Evolutionary conservation across 2,113 vertebrate species (phyloP), one percentile per base, ranked within the genome.

Genomic region (Grammomys dolichurus): DNA sequence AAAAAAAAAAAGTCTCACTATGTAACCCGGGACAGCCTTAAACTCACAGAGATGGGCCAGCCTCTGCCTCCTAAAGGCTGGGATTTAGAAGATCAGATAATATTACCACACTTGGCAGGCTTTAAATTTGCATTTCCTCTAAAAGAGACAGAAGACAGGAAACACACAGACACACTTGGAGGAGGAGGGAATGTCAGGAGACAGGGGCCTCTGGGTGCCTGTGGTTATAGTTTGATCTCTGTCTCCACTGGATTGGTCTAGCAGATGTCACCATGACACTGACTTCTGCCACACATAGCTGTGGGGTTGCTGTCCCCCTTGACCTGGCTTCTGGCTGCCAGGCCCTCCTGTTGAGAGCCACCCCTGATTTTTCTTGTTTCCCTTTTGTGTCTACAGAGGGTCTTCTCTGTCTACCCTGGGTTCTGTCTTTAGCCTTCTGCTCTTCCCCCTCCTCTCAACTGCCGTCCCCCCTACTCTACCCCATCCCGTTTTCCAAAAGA

Each of bases 131-230:
- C 5, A 43, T 77, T 60, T 78, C 75, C 54, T 8, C 51, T 22
- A 36, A 82, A 67, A 86, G 36, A 82, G 80, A 89, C 0, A 26
- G 36, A n/a, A 88, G 60, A 63, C 20, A 3, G 13, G 19, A n/a
- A 58, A 7, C 11, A 7, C 3, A 1, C 7, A 36, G 60, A 46
- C 6, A 70, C 46, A 0, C 22, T 46, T 10, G 33, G 14, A 31
- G 60, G 13, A n/a, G 73, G 46, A 56, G 33, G 56, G 31, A 22
- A 8, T 12, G 8, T 46, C 12, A 24, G 24, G 33, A 5, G 40
- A 16, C 6, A 0, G 19, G 46, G 46, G 19, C 20, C 16, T 70
- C 19, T 1, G 0, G 0, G n/a, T 36, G 19, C 31, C 80, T 24
- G 3, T 31, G 20, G 24, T 54, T 11, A 6, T 14, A 4, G n/a